Percentiles rank a stretch among this genome's conserved stretches.
These are phyloP conservation scores for Cassiopea andromeda DNA, from an alignment of 30 jellyfish, hydroid and myxozoan genomes.

Conservation along the genomic window DNA sequence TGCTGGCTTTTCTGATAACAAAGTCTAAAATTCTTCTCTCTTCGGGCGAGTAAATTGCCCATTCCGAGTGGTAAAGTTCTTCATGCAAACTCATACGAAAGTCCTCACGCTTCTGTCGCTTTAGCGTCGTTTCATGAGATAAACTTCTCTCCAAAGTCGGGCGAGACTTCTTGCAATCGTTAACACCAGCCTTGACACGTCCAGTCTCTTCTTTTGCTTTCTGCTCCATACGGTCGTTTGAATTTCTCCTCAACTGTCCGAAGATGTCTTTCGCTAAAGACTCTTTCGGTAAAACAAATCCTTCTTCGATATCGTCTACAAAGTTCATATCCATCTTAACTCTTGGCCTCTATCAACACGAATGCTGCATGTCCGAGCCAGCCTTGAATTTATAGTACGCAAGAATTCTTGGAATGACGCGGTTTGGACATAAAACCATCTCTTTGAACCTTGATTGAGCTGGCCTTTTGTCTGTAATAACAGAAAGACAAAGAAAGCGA, in stretches of 20 bases:
- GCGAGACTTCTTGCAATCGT: neutral
- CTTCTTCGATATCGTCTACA: neutral
- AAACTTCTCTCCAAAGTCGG: conserved; percentile 4
- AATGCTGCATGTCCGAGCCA: neutral
- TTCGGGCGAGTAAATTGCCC: conserved; percentile 16
- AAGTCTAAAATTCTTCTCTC: conserved; percentile 7
- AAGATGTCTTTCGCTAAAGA: neutral
- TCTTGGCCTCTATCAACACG: neutral
- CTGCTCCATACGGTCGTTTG: neutral
- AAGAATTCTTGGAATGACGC: conserved; percentile 25
- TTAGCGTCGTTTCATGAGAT: conserved; percentile 18
- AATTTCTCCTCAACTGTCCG: neutral
- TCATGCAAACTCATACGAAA: conserved; percentile 11
- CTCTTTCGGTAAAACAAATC: conserved; percentile 3
- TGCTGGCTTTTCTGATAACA: conserved; percentile 6
- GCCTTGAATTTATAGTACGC: neutral
- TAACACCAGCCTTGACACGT: neutral
- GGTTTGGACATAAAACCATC: conserved; percentile 12
- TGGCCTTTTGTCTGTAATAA: neutral
- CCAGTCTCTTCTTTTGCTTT: neutral
- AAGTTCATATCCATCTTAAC: neutral
- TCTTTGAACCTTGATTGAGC: neutral
- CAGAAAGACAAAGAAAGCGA: neutral
- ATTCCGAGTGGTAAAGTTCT: conserved; percentile 1
- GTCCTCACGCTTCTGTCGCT: conserved; percentile 9